Conservation (phyloP, 2,797 vertebrate species). For the Amblyopsis hoosieri region DNA sequence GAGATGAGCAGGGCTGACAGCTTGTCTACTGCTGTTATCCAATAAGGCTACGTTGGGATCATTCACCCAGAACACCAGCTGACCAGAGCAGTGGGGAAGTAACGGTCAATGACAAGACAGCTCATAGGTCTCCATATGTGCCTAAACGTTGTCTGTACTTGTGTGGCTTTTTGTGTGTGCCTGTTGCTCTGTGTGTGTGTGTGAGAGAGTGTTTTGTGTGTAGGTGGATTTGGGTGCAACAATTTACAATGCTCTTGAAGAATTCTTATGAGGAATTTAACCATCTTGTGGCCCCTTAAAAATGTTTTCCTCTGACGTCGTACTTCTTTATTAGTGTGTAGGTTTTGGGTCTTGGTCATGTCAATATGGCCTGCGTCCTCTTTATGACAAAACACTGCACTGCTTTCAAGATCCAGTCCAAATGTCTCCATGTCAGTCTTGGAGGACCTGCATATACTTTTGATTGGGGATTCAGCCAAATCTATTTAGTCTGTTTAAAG, state of each 20-base stretch:
- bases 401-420: not conserved
- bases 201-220: conserved; percentile 4
- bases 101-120: conserved; percentile 51
- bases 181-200: conserved; percentile 25
- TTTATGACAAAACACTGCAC: conserved; percentile 2
- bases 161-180: conserved; percentile 28
- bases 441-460: not conserved
- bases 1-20: conserved; percentile 66
- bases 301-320: conserved; percentile 7
- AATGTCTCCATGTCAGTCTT: not conserved
- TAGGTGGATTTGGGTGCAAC: not conserved
- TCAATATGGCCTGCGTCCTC: not conserved
- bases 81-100: conserved; percentile 51
- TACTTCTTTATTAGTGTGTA: not conserved
- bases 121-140: conserved; percentile 25
- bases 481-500: not conserved
- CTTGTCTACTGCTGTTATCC: conserved; percentile 67
- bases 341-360: not conserved
- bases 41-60: conserved; percentile 50
- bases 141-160: conserved; percentile 35
- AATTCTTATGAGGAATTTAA: conserved; percentile 36
- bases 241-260: not conserved
- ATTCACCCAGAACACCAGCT: conserved; percentile 73
- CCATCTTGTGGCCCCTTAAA: conserved; percentile 6
- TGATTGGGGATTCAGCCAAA: no score